Conservation (phyloP, 2,888 invertebrate species). For the Ametastegia equiseti region DNA sequence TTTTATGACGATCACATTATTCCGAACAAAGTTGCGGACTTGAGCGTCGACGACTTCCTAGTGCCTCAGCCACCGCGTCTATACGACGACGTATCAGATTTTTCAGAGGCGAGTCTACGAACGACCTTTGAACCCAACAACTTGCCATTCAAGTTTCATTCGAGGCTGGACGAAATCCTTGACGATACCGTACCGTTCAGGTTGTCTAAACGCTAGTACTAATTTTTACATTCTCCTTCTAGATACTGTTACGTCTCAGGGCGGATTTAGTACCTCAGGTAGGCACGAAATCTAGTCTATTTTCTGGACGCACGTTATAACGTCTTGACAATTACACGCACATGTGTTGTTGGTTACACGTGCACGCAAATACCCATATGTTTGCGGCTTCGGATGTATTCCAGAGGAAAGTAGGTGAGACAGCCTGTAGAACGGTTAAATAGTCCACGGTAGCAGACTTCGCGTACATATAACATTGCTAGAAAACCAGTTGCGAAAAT, state of each 20-base stretch:
- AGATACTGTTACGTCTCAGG: neutral
- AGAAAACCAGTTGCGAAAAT: slow-evolving; percentile 34
- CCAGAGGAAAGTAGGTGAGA: slow-evolving; percentile 22
- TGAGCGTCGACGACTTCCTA: slow-evolving; percentile 36
- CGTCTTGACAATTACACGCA: slow-evolving; percentile 14
- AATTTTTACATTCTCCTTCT: slow-evolving; percentile 25
- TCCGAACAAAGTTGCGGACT: slow-evolving; percentile 45
- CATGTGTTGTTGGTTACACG: neutral
- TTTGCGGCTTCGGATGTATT: neutral
- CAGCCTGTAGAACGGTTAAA: neutral
- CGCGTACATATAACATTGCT: neutral
- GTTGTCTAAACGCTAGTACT: slow-evolving; percentile 1
- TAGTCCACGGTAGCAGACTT: slow-evolving; percentile 11
- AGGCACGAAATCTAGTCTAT: neutral
- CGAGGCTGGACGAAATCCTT: slow-evolving; percentile 30
- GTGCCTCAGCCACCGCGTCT: slow-evolving; percentile 16
- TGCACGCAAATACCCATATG: neutral
- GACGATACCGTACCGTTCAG: slow-evolving; percentile 19
- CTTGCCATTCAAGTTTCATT: slow-evolving; percentile 42
- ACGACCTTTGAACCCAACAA: slow-evolving; percentile 37
- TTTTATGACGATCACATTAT: slow-evolving; percentile 45
- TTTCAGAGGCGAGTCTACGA: slow-evolving; percentile 40
- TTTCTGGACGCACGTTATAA: too few species aligned
- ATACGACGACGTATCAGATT: slow-evolving; percentile 38
- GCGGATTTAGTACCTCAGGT: neutral